phyloP scores from a whole-genome alignment of 2,797 vertebrate species.

The Enteromius argenteus region DNA sequence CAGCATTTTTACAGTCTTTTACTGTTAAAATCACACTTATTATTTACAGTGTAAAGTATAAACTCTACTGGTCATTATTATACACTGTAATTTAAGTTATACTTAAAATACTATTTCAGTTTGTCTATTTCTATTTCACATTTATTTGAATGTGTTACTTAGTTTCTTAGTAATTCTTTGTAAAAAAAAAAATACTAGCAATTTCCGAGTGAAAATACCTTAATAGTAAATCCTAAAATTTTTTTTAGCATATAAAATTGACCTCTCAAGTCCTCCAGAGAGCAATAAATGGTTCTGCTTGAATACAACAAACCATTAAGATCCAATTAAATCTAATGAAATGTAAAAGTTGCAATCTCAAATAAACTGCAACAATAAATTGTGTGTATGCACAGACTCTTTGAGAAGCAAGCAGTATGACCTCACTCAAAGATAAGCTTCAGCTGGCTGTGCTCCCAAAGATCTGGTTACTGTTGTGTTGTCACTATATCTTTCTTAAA shows the following conservation, averaged over 20 bases:
- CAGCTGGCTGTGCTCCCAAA: neutral
- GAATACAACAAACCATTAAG: neutral
- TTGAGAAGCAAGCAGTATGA: constrained; percentile 9
- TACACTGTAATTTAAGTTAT: too few relatives aligned
- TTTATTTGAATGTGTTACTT: neutral
- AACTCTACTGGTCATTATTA: too few relatives aligned
- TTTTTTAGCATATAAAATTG: neutral
- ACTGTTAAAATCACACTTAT: neutral
- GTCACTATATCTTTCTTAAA: constrained; percentile 4
- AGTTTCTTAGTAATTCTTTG: neutral
- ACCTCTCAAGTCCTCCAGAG: neutral
- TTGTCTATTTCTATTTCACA: neutral
- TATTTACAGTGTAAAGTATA: too few relatives aligned
- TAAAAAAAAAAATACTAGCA: neutral
- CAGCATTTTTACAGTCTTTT: neutral
- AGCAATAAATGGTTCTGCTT: neutral
- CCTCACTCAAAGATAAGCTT: constrained; percentile 29
- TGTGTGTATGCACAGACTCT: neutral
- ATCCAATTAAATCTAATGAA: neutral
- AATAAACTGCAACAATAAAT: constrained; percentile 8
- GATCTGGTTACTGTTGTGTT: constrained; percentile 18
- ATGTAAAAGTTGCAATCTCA: neutral
- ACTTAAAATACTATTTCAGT: neutral
- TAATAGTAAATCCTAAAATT: neutral
- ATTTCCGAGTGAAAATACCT: neutral